phyloP scores from a whole-genome alignment of 2,797 vertebrate species.

The Sebastiscus albofasciatus region DNA sequence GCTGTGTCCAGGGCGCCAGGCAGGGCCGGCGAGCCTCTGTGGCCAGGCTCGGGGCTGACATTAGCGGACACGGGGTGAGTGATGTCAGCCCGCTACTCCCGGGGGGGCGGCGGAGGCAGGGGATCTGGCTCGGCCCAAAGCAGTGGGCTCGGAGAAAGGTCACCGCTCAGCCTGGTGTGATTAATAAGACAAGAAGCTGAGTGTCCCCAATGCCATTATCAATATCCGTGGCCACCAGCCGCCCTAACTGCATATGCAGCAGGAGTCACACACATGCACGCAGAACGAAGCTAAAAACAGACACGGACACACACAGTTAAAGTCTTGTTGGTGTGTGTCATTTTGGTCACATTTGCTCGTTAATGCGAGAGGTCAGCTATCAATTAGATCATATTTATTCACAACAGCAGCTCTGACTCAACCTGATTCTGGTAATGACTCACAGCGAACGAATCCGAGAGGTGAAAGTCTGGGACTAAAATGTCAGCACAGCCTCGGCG shows the following conservation, averaged over 20 bases:
- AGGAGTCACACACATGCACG: conserved; percentile 26
- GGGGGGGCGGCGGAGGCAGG: conserved; percentile 66
- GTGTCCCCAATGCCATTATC: conserved; percentile 80
- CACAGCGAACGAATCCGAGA: conserved; percentile 66
- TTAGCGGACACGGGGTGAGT: conserved; percentile 87
- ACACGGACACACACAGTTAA: conserved; percentile 22
- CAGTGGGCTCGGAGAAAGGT: conserved; percentile 84
- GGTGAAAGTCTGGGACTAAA: conserved; percentile 78
- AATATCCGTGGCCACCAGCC: conserved; percentile 72
- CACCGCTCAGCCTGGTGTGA: conserved; percentile 87
- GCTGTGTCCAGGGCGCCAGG: conserved; percentile 65
- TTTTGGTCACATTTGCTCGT: conserved; percentile 59
- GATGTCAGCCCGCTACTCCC: conserved; percentile 82
- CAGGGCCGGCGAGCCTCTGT: conserved; percentile 57
- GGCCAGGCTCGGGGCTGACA: conserved; percentile 75
- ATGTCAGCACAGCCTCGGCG: conserved; percentile 79
- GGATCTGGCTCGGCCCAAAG: conserved; percentile 70
- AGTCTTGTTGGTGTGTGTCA: conserved; percentile 7
- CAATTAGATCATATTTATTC: conserved; percentile 82
- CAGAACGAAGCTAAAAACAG: background rate
- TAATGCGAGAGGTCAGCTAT: conserved; percentile 80
- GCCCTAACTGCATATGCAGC: conserved; percentile 59
- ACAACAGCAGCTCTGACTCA: conserved; percentile 74
- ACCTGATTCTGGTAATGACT: conserved; percentile 78
- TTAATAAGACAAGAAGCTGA: conserved; percentile 89